Evolutionary conservation across 2,113 vertebrate species (phyloP), one percentile per base, ranked within the genome.

Genomic region (Fregetta grallaria): DNA sequence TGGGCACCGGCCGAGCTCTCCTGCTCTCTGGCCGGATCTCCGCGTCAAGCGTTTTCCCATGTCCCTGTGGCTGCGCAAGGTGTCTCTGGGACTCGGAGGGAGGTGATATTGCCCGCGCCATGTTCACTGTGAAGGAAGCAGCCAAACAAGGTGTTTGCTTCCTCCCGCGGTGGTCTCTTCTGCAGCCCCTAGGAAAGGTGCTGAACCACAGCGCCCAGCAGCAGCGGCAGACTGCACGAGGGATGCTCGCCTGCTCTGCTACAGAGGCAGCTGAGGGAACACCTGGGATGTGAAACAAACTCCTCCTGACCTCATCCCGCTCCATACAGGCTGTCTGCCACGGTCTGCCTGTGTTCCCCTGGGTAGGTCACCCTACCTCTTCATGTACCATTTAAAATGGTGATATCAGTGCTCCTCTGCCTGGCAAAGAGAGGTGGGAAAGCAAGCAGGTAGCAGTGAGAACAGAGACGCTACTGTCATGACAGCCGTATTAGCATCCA

Each of bases 51-150:
- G 0, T 56, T 70, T 44, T 76, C 59, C 72, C 12, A 1, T 1
- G 0, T 55, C 44, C 0, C 0, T 36, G 71, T 3, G 13, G 52
- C 40, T 6, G 6, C 0, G 0, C 19, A 18, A 18, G 47, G 47
- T 4, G 3, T 23, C 73, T 26, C 42, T 0, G 1, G 53, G 23
- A 27, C 38, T 45, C 1, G 0, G n/a, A 40, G 53, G 40, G 62
- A 42, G 1, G 1, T 15, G 26, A 9, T 2, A 2, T 2, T 27
- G 56, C 56, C 71, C 77, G 14, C 0, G 1, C 17, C 34, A 21
- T 1, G 1, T 15, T 45, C 10, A 1, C 38, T 29, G 67, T 30
- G 63, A 55, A 42, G 79, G 62, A 42, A 45, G 58, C 52, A 52
- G 76, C 34, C 2, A 2, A 40, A 20, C 40, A 19, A 27, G 47